Percentiles rank a stretch among this genome's conserved stretches.
phyloP scores from a whole-genome alignment of 2,888 invertebrate species.

The Scotopteryx bipunctaria region DNA sequence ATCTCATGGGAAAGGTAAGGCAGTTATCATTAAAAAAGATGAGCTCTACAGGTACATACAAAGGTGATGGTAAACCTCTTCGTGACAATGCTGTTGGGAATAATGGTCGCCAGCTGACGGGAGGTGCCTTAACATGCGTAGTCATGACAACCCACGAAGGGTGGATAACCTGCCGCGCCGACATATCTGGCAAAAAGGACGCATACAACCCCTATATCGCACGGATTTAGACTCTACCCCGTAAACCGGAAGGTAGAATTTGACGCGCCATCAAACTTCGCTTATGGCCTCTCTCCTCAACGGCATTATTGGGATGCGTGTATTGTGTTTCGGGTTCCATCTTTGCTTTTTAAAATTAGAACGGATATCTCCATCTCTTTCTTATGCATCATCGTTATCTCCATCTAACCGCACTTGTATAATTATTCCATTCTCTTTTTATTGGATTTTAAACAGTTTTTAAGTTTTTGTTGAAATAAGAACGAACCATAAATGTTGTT shows the following conservation, averaged over 20 bases:
- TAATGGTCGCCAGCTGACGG: conserved; percentile 83
- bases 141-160: conserved; percentile 77
- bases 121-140: conserved; percentile 77
- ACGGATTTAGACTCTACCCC: conserved; percentile 68
- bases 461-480: conserved; percentile 77
- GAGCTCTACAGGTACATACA: conserved; percentile 69
- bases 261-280: conserved; percentile 56
- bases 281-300: conserved; percentile 64
- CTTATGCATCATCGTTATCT: conserved; percentile 44
- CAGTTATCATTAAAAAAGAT: conserved; percentile 60
- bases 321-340: conserved; percentile 82
- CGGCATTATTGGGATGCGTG: conserved; percentile 70
- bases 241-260: conserved; percentile 62
- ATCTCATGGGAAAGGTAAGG: conserved; percentile 62
- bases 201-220: conserved; percentile 53
- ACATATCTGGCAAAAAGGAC: conserved; percentile 56
- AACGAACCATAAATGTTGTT: conserved; percentile 75
- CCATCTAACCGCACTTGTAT: conserved; percentile 68
- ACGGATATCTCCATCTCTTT: conserved; percentile 65
- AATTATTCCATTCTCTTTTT: conserved; percentile 77
- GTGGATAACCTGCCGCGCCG: conserved; percentile 77
- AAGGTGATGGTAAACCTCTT: conserved; percentile 60
- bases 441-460: conserved; percentile 77
- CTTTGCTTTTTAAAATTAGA: conserved; percentile 83
- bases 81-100: conserved; percentile 68